Conservation (phyloP, 2,888 invertebrate species). For the Cryptops parisi region DNA sequence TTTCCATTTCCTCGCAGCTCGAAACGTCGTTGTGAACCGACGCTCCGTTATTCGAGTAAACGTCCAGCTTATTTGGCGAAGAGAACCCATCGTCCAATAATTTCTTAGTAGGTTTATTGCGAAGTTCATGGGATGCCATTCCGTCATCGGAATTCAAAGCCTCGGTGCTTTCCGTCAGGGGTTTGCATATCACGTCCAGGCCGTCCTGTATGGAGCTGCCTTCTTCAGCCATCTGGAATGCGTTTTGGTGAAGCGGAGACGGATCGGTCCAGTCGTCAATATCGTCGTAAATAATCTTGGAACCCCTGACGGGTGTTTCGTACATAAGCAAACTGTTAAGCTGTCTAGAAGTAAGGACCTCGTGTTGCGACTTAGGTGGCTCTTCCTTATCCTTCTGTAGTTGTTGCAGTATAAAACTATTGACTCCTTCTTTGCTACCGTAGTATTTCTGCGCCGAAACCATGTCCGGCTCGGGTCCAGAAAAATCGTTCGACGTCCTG, state of each 20-base stretch:
- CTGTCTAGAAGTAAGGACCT: not conserved
- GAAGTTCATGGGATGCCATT: slow-evolving; percentile 7
- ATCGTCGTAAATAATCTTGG: slow-evolving; percentile 71
- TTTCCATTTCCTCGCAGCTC: slow-evolving; percentile 20
- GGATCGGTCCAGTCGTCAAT: slow-evolving; percentile 44
- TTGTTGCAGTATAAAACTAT: no score
- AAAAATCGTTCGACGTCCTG: not conserved
- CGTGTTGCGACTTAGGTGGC: not conserved
- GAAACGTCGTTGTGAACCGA: slow-evolving; percentile 8
- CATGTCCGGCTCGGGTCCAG: not conserved
- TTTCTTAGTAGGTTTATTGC: not conserved
- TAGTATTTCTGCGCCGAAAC: not conserved
- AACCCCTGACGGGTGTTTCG: slow-evolving; percentile 48
- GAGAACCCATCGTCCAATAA: not conserved
- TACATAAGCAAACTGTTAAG: slow-evolving; percentile 18
- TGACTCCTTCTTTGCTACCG: not conserved
- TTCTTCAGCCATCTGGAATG: not conserved
- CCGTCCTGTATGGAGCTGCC: not conserved
- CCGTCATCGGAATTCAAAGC: slow-evolving; percentile 18
- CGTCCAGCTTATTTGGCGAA: not conserved
- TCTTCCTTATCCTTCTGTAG: not conserved
- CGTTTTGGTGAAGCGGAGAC: not conserved
- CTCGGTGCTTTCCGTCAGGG: slow-evolving; percentile 12
- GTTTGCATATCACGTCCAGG: slow-evolving; percentile 5
- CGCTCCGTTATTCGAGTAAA: not conserved